Evolutionary conservation across 2,113 vertebrate genomes (phyloP).

Genomic region (Bothrops jararaca): DNA sequence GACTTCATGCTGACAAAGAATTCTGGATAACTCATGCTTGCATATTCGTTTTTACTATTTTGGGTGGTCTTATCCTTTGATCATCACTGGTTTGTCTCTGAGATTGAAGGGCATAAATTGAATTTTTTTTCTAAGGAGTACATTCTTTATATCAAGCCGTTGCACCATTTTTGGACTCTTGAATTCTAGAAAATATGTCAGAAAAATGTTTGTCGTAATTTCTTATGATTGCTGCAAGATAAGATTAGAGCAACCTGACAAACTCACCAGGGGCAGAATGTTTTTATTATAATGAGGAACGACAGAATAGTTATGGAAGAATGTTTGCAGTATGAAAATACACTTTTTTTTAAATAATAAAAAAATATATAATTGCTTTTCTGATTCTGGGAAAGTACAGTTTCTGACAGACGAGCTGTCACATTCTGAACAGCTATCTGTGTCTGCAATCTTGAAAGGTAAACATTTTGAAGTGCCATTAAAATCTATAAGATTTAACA

Average conservation of each 20-base stretch:
- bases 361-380: neutral
- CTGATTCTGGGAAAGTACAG: neutral
- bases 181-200: neutral
- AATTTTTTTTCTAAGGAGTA: neutral
- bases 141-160: neutral
- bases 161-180: neutral
- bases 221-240: neutral
- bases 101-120: neutral
- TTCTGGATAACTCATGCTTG: neutral
- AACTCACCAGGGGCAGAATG: neutral
- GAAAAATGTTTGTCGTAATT: neutral
- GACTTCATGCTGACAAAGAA: neutral
- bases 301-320: neutral
- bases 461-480: neutral
- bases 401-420: neutral
- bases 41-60: neutral
- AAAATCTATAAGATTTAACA: neutral
- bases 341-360: neutral
- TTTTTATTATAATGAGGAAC: neutral
- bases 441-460: neutral
- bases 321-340: conserved; percentile 13
- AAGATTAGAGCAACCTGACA: conserved; percentile 28
- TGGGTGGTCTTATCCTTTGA: neutral
- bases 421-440: neutral
- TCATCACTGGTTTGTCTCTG: neutral